Conservation (phyloP, 2,113 vertebrate genomes). For the Addax nasomaculatus region DNA sequence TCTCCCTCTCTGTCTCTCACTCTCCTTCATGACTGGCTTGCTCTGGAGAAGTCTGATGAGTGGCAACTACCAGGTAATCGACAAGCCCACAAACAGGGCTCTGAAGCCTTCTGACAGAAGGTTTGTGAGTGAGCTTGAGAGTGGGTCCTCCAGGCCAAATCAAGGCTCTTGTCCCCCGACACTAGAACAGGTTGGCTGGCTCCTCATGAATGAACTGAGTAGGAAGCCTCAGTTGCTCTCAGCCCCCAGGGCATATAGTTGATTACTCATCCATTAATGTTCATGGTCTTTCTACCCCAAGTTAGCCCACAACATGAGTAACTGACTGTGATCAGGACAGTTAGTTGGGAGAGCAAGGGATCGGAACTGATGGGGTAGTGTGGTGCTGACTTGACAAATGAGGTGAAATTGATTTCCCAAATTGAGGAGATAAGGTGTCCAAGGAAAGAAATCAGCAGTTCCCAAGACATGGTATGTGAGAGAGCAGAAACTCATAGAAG, state of each 20-base stretch:
- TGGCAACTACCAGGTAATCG: neutral
- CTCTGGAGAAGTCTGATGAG: neutral
- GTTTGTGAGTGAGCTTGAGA: neutral
- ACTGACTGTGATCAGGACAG: neutral
- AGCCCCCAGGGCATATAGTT: neutral
- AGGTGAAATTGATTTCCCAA: neutral
- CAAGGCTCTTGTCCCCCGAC: neutral
- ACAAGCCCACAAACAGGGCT: neutral
- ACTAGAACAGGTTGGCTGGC: neutral
- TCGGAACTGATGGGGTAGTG: neutral
- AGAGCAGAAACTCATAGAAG: neutral
- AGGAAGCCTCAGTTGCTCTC: neutral
- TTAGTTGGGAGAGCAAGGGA: neutral
- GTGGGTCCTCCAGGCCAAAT: neutral
- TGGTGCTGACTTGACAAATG: neutral
- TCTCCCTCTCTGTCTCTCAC: no score
- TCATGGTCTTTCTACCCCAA: neutral
- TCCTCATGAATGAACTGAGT: neutral
- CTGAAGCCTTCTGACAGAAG: neutral
- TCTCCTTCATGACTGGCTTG: no score
- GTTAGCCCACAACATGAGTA: neutral
- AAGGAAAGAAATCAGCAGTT: neutral
- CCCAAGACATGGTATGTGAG: neutral
- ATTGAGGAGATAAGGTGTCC: neutral
- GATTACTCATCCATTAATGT: neutral